Conservation (phyloP, 2,888 invertebrate species). For the Drosophila neoperkinsi region DNA sequence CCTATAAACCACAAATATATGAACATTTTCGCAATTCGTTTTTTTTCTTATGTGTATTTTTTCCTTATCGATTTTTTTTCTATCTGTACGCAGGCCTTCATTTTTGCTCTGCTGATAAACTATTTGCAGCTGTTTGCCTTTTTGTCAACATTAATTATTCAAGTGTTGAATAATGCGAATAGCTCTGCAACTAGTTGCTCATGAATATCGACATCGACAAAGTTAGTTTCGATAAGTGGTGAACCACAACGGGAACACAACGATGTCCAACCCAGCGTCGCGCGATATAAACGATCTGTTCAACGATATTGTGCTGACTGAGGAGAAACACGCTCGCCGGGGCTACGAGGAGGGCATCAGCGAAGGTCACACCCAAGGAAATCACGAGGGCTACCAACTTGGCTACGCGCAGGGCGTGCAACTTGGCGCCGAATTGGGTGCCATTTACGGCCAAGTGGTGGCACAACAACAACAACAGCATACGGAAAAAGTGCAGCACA, state of each 20-base stretch:
- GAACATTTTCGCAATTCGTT: background rate
- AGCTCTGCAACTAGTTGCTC: background rate
- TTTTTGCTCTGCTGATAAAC: background rate
- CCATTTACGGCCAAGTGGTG: slow-evolving; percentile 88
- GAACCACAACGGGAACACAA: slow-evolving; percentile 15
- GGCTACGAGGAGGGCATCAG: slow-evolving; percentile 90
- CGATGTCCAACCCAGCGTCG: slow-evolving; percentile 45
- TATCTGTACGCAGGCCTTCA: background rate
- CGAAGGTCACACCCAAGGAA: slow-evolving; percentile 88
- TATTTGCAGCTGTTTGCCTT: background rate
- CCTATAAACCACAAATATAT: background rate
- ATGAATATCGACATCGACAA: slow-evolving; percentile 10
- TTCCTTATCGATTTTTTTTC: background rate
- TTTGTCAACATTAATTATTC: background rate
- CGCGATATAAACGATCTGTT: slow-evolving; percentile 91
- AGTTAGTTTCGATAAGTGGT: slow-evolving; percentile 14
- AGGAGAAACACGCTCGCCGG: slow-evolving; percentile 88
- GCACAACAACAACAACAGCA: slow-evolving; percentile 86
- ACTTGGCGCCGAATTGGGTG: slow-evolving; percentile 92
- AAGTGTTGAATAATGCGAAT: slow-evolving; percentile 3
- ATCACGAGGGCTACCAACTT: slow-evolving; percentile 87
- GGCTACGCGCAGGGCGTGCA: slow-evolving; percentile 92
- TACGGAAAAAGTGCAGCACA: slow-evolving; percentile 86
- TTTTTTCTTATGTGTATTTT: background rate
- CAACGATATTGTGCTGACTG: slow-evolving; percentile 89